These are phyloP conservation scores for Pinna nobilis DNA, from an alignment of 1,140 invertebrate genomes.

Conservation along the genomic window DNA sequence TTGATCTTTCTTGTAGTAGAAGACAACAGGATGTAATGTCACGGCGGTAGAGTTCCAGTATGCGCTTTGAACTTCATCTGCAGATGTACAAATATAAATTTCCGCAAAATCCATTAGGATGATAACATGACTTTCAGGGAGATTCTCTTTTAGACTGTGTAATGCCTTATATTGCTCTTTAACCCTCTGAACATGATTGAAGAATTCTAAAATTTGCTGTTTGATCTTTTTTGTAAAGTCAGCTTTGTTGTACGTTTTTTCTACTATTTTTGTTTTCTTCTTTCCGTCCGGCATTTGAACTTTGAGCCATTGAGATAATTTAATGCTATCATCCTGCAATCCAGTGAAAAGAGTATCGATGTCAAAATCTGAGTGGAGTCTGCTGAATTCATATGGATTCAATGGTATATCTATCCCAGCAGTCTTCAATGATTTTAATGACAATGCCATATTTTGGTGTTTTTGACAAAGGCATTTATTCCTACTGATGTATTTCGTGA, in stretches of 20 bases:
- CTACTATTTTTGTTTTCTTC: constrained; percentile 24
- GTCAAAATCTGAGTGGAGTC: background rate
- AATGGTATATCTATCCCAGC: constrained; percentile 12
- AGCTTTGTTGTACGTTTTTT: background rate
- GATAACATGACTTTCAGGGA: constrained; percentile 5
- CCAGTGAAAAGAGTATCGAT: background rate
- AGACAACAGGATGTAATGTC: constrained; percentile 40
- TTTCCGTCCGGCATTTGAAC: constrained; percentile 21
- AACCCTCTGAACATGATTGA: constrained; percentile 6
- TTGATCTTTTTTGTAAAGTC: background rate
- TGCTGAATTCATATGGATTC: constrained; percentile 41
- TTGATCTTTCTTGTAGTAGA: constrained; percentile 24
- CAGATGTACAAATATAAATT: constrained; percentile 39
- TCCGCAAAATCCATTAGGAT: constrained; percentile 43
- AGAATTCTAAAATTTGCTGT: constrained; percentile 12
- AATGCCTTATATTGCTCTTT: constrained; percentile 15
- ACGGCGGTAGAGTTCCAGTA: constrained; percentile 44
- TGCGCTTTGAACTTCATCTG: constrained; percentile 47
- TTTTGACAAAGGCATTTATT: constrained; percentile 33
- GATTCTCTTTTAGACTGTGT: constrained; percentile 17
- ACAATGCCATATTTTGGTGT: constrained; percentile 47
- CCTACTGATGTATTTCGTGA: constrained; percentile 20
- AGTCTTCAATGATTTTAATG: constrained; percentile 17
- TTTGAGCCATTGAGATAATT: constrained; percentile 11
- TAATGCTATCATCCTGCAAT: background rate